phyloP scores from a whole-genome alignment of 2,797 vertebrate species.

The Malurus splendens region DNA sequence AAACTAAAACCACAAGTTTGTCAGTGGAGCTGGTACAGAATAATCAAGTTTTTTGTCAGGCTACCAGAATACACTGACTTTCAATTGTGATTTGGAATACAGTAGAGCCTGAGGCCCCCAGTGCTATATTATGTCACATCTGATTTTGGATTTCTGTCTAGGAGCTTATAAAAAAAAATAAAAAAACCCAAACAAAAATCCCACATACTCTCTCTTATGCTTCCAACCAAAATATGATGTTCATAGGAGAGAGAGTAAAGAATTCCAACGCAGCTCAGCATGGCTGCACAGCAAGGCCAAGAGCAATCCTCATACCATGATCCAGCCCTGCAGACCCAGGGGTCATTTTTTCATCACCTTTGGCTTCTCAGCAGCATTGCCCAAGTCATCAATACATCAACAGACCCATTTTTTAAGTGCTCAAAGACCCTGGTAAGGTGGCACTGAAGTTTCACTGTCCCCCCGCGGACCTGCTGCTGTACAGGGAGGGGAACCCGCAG shows the following conservation, averaged over 20 bases:
- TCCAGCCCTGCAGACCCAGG: background rate
- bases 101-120: background rate
- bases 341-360: background rate
- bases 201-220: background rate
- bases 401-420: background rate
- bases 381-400: background rate
- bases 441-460: background rate
- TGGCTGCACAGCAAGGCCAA: background rate
- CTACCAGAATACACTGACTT: background rate
- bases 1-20: background rate
- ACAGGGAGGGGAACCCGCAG: accelerated
- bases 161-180: background rate
- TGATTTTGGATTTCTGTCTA: background rate
- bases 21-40: background rate
- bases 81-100: background rate
- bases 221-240: background rate
- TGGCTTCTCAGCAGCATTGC: background rate
- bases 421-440: accelerated
- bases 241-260: background rate
- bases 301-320: background rate
- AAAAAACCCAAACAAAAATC: background rate
- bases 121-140: background rate
- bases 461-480: accelerated
- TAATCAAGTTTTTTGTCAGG: background rate
- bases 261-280: background rate